A percentile compares a stretch with the other conserved stretches of the same genome.
Conservation (phyloP, 2,888 invertebrate genomes). For the Therioaphis trifolii region DNA sequence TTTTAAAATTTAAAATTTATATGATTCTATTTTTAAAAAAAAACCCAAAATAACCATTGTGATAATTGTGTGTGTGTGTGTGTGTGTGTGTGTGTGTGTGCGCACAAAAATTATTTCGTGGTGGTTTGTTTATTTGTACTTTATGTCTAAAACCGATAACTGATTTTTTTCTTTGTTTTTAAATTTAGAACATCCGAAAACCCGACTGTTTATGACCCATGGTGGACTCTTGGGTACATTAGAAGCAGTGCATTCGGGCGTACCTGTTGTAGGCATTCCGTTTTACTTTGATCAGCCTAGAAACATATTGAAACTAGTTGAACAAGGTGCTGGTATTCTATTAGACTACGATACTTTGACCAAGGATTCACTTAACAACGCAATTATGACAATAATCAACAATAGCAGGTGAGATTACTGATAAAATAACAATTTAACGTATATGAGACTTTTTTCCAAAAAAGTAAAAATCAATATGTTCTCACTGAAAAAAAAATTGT, state of each 20-base stretch:
- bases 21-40: too few relatives aligned
- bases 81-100: too few relatives aligned
- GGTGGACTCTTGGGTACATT: constrained; percentile 64
- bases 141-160: too few relatives aligned
- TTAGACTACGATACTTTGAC: constrained; percentile 54
- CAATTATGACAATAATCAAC: constrained; percentile 49
- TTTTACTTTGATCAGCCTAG: constrained; percentile 65
- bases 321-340: constrained; percentile 60
- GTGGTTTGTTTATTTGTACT: too few relatives aligned
- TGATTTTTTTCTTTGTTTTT: too few relatives aligned
- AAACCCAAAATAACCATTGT: too few relatives aligned
- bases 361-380: constrained; percentile 7
- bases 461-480: too few relatives aligned
- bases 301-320: constrained; percentile 59
- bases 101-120: too few relatives aligned
- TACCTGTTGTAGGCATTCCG: constrained; percentile 64
- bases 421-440: neutral
- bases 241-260: constrained; percentile 64
- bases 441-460: too few relatives aligned
- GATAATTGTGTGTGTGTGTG: too few relatives aligned
- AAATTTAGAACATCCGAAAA: constrained; percentile 64
- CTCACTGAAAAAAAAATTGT: too few relatives aligned
- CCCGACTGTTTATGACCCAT: constrained; percentile 64
- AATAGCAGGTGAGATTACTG: constrained; percentile 43
- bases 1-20: too few relatives aligned